Base-by-base conservation (phyloP, 2,888 invertebrate genomes). In the Troides aeacus region DNA sequence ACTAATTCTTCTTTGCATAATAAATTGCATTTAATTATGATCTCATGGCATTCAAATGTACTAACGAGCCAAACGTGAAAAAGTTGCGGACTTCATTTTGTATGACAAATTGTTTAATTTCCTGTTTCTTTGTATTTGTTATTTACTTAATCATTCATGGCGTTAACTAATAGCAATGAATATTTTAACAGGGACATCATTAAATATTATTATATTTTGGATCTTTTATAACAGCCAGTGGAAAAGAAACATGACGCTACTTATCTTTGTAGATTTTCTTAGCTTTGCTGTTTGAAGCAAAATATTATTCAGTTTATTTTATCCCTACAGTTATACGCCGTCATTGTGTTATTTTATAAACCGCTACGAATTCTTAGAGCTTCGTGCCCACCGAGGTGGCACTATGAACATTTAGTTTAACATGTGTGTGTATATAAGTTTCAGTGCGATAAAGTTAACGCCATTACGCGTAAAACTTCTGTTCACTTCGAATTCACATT, bases 21-120 rank as follows among this genome's bases (percentile, higher is more conserved):
- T 76, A 81, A 78, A 79, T 83, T 89, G 91, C 91, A 91, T 92
- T 91, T 91, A 90, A 83, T 85, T 85, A 84, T 89, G 92, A 91
- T 92, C 91, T 92, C 92, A 91, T 77, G 77, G 81, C 81, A 80
- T 78, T 81, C 77, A 74, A 79, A 82, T 77, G 69, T 71, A 76
- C 72, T 74, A 69, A 73, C 78, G 77, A 77, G 76, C 10, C 75
- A 77, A 76, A 12, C 18, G 7, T 10, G 18, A n/a, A 7, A n/a
- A 5, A 77, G 81, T 80, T 79, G 76, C 74, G 71, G 73, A 73
- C 73, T 71, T 74, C 75, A 74, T 76, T 74, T 76, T 70, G 21
- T 74, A 75, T 72, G 68, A 71, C 53, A 66, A 69, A 73, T 72
- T 73, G 70, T 71, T 72, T 73, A 68, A 74, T 73, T 68, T 70